A percentile compares a stretch with the other conserved stretches of the same genome.
These are phyloP conservation scores for Emmelina monodactyla DNA, from an alignment of 2,888 invertebrate species.

Conservation along the genomic window DNA sequence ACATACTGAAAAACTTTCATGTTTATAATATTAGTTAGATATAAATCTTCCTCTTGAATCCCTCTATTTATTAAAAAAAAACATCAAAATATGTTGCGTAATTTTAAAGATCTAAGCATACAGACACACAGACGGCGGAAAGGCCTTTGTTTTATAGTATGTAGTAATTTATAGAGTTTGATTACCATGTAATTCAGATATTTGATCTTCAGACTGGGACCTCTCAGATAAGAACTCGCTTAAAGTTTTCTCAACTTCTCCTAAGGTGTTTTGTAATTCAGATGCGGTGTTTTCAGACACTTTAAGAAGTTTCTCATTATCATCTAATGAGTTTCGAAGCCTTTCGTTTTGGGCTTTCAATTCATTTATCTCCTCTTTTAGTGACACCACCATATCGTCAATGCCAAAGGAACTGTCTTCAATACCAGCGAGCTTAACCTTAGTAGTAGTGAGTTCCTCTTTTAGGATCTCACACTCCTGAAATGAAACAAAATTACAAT, in stretches of 20 bases:
- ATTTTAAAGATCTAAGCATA: no score
- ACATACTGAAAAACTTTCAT: no score
- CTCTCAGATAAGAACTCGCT: slow-evolving; percentile 59
- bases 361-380: slow-evolving; percentile 71
- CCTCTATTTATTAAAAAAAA: no score
- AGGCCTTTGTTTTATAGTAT: no score
- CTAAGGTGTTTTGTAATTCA: slow-evolving; percentile 78
- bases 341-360: slow-evolving; percentile 69
- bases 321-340: slow-evolving; percentile 70
- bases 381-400: slow-evolving; percentile 73
- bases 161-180: no score
- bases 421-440: slow-evolving; percentile 68
- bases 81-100: no score
- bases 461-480: slow-evolving; percentile 73
- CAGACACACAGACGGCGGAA: no score
- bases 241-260: slow-evolving; percentile 77
- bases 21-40: no score
- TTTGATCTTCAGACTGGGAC: slow-evolving; percentile 56
- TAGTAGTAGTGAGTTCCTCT: slow-evolving; percentile 67
- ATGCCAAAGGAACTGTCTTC: slow-evolving; percentile 76
- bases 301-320: slow-evolving; percentile 60
- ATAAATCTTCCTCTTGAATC: no score
- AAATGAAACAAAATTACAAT: no score
- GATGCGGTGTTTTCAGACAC: slow-evolving; percentile 83
- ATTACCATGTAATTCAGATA: slow-evolving; percentile 54